Conservation (phyloP, 2,797 vertebrate genomes). For the Sylvia borin region DNA sequence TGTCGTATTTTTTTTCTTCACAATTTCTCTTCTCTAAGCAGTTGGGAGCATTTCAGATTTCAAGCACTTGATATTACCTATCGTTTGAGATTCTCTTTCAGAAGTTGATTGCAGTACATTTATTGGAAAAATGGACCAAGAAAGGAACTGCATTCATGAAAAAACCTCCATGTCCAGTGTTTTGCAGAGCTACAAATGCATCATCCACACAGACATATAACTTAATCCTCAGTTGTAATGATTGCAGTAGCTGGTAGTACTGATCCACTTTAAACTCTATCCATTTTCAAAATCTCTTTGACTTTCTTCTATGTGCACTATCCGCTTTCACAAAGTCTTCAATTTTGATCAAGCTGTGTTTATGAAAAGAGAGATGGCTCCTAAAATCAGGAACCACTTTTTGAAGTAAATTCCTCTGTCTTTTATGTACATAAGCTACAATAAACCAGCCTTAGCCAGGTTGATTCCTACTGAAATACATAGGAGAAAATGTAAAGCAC, state of each 20-base stretch:
- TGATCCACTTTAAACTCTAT: not conserved
- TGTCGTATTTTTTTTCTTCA: not conserved
- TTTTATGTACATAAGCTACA: not conserved
- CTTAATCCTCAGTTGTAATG: conserved; percentile 35
- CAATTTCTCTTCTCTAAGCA: conserved; percentile 5
- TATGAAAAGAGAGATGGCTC: not conserved
- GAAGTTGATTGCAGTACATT: conserved; percentile 2
- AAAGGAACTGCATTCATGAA: conserved; percentile 3
- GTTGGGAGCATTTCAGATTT: conserved; percentile 13
- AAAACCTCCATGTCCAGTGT: conserved; percentile 5
- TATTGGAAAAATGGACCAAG: conserved; percentile 39
- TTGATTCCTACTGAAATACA: not conserved
- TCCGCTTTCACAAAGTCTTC: conserved; percentile 34
- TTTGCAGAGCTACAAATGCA: conserved; percentile 42
- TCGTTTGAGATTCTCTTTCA: not conserved
- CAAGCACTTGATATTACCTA: not conserved
- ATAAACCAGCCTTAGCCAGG: not conserved
- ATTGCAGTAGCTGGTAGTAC: not conserved
- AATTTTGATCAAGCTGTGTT: conserved; percentile 50
- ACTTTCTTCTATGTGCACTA: not conserved
- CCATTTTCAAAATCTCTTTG: conserved; percentile 1
- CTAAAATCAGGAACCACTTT: conserved; percentile 42
- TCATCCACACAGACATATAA: conserved; percentile 18
- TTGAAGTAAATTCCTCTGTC: conserved; percentile 13
- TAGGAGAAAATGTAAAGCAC: not conserved